These are phyloP conservation scores for Platyscapa corneri DNA, from an alignment of 1,140 invertebrate genomes.

Conservation along the genomic window DNA sequence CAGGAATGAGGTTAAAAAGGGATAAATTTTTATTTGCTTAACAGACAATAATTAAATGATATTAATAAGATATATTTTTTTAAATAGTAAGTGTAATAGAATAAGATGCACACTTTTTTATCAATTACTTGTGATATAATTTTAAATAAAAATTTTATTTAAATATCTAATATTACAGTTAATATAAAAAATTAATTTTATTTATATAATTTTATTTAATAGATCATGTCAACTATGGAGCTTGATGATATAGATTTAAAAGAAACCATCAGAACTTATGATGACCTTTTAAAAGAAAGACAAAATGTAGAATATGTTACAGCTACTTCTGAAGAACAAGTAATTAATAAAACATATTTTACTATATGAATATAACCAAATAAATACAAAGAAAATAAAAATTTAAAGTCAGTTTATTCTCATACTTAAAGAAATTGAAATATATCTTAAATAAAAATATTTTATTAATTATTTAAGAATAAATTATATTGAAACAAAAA, in stretches of 20 bases:
- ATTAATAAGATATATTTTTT: neutral
- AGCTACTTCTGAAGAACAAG: conserved; percentile 55
- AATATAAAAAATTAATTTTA: neutral
- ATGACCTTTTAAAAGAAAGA: conserved; percentile 47
- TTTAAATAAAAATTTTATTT: neutral
- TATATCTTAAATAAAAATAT: too few species aligned
- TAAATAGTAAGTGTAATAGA: neutral
- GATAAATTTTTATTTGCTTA: neutral
- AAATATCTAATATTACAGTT: neutral
- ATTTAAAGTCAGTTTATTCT: neutral
- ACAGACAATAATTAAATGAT: conserved; percentile 4
- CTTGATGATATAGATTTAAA: conserved; percentile 53
- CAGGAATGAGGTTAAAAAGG: neutral
- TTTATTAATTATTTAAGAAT: too few species aligned
- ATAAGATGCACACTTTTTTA: neutral
- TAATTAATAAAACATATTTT: conserved; percentile 28
- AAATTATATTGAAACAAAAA: too few species aligned
- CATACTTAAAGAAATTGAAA: neutral
- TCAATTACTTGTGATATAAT: neutral
- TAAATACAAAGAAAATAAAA: neutral
- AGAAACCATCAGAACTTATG: conserved; percentile 49
- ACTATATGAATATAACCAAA: neutral
- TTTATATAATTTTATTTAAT: neutral
- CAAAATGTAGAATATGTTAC: conserved; percentile 56
- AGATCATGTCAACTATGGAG: conserved; percentile 55